Base-by-base conservation (phyloP, 2,888 invertebrate species). In the Diadegma fenestrale region DNA sequence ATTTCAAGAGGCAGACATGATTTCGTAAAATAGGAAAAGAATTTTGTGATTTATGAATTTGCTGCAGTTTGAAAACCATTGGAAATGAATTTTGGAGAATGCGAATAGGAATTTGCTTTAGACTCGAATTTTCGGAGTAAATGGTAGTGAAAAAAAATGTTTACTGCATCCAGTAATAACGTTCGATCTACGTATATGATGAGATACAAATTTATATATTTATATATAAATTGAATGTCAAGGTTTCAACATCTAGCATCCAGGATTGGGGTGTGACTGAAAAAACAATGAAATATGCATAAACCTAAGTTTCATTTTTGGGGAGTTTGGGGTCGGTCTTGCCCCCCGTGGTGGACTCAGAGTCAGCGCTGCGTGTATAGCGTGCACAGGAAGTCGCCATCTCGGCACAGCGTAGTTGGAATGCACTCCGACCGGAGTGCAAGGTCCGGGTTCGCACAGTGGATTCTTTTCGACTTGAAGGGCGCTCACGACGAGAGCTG, bases 401-500 rank as follows among this genome's bases (percentile, higher is more conserved):
- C 92, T 95, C 94, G 88, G 95, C 82, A 93, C 91, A 83, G 92
- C 90, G 89, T 94, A 93, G 89, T 91, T 92, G 37, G 93, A 92
- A 88, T 93, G 93, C 87, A 94, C 92, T 82, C 93, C 93, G 48
- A 94, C 90, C 51, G 94, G 92, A 89, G 94, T 94, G 87, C 94
- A 96, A 0, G 98, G 98, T 64, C 98, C 98, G n/a, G 97, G 97
- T 84, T 97, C 97, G 61, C 97, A 97, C 87, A 98, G 96, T 75
- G 98, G 98, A 95, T 98, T 97, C 94, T 98, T 98, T 94, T 98
- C 98, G 89, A 98, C 98, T 95, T 98, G 98, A 85, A 98, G 95
- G 77, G 98, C 98, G 94, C 98, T 98, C 94, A 98, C 97, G 83
- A 98, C 98, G 89, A 98, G 97, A 84, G 98, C 98, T 94, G 98